Evolutionary conservation across 2,797 vertebrate species (phyloP), one percentile per base, ranked within the genome.

Genomic region (Protosalanx chinensis): DNA sequence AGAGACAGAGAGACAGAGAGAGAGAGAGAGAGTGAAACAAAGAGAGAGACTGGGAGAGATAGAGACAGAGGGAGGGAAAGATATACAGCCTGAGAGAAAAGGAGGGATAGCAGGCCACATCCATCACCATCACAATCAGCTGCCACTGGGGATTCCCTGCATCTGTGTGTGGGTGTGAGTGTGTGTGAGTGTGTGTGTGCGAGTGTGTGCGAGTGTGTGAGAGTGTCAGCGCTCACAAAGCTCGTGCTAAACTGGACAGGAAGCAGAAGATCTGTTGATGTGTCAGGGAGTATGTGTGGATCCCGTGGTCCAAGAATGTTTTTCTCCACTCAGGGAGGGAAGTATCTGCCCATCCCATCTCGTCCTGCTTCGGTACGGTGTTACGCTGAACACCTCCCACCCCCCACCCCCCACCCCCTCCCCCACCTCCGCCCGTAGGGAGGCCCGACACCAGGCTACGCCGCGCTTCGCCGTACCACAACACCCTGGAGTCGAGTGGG

Each of bases 241-340:
- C 32, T 37, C 15, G 32, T 71, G 76, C 81, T 81, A 81, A 78
- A 71, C 77, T 78, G 53, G 83, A 85, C 67, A 83, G 70, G 67
- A 61, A 67, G 69, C 10, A 57, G 67, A 69, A 72, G 23, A 41
- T 76, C 77, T 64, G 73, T 56, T 68, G 62, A 57, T 5, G 74
- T 53, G n/a, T 58, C 79, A 82, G 79, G 84, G 82, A 87, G 77
- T 85, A 72, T 72, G 71, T 68, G 67, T 84, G 80, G 73, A 82
- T 76, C 85, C 83, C 64, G 12, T 53, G 77, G 70, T 35, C 64
- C 67, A 73, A 81, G 88, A 91, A 91, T 92, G 90, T 91, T 90
- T 87, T 87, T 57, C 51, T 59, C 74, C 30, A 53, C 18, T 70
- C 63, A 71, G 75, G 81, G 69, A 79, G 69, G 68, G 51, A 60